phyloP scores from a whole-genome alignment of 2,888 invertebrate species.

The Pollenia amentaria region DNA sequence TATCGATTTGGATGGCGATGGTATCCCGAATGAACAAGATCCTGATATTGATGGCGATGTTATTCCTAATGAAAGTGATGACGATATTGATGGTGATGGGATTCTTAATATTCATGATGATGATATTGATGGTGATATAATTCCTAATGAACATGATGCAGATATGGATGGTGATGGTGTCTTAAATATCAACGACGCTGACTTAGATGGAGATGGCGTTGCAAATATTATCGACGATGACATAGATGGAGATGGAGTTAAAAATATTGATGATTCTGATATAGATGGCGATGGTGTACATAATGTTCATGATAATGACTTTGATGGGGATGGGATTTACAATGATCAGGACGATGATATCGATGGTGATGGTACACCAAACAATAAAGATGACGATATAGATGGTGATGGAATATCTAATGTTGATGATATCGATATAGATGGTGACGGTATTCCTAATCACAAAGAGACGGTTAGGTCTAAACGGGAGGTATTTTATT shows the following conservation, averaged over 20 bases:
- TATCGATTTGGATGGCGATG: constrained; percentile 80
- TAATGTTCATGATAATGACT: constrained; percentile 79
- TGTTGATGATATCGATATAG: constrained; percentile 73
- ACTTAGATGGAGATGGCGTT: constrained; percentile 81
- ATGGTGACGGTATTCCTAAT: constrained; percentile 76
- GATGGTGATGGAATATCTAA: constrained; percentile 75
- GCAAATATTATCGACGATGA: constrained; percentile 81
- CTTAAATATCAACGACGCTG: constrained; percentile 79
- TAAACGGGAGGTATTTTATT: constrained; percentile 78
- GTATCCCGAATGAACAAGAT: constrained; percentile 82
- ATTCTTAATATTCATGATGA: constrained; percentile 78
- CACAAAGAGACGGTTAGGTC: constrained; percentile 66
- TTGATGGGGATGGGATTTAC: constrained; percentile 82
- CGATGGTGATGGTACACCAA: constrained; percentile 84
- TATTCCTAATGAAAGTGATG: constrained; percentile 81
- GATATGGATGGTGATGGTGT: constrained; percentile 80
- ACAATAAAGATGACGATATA: constrained; percentile 74
- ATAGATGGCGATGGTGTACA: constrained; percentile 78
- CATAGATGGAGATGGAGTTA: constrained; percentile 81
- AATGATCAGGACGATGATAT: constrained; percentile 82
- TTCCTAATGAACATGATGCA: constrained; percentile 80
- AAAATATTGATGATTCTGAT: constrained; percentile 80
- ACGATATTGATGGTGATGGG: constrained; percentile 77
- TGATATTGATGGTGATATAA: constrained; percentile 80
- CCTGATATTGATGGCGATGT: constrained; percentile 82